Conservation (phyloP, 2,113 vertebrate species). For the Oenanthe oenanthe region DNA sequence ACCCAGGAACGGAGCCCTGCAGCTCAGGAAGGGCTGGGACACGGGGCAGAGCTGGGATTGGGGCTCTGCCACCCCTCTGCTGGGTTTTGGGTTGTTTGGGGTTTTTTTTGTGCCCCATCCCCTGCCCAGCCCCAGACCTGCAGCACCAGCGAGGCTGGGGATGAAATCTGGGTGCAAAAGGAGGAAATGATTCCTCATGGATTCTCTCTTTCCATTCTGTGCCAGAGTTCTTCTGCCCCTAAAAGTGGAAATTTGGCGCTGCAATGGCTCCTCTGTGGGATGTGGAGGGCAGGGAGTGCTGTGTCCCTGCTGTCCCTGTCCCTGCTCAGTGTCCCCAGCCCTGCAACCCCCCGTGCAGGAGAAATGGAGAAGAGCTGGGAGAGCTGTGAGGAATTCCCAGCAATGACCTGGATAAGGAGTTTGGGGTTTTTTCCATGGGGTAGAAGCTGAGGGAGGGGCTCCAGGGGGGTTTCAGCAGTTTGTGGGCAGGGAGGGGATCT, state of each 20-base stretch:
- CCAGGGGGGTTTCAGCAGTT: neutral
- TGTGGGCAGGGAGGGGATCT: neutral
- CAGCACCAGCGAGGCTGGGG: neutral
- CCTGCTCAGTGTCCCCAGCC: fast-evolving
- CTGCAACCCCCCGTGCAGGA: fast-evolving
- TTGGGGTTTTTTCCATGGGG: neutral
- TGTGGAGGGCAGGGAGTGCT: fast-evolving
- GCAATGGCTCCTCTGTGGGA: fast-evolving
- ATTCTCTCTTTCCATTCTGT: fast-evolving
- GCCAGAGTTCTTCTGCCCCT: neutral
- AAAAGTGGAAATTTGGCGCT: neutral
- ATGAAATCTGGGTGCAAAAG: neutral
- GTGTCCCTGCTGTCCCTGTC: neutral
- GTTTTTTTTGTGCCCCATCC: neutral
- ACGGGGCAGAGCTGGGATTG: fast-evolving
- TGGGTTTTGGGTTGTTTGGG: no score
- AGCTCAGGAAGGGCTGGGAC: neutral
- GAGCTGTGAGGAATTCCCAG: fast-evolving
- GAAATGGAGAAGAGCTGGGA: no score
- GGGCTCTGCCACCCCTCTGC: no score
- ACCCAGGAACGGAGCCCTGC: fast-evolving
- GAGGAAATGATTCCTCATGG: fast-evolving
- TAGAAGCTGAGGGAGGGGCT: fast-evolving
- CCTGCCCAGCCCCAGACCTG: neutral
- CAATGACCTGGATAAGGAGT: fast-evolving